A percentile compares a stretch with the other conserved stretches of the same genome.
phyloP scores from a whole-genome alignment of 2,888 invertebrate genomes.

The Hemistola chrysoprasaria region DNA sequence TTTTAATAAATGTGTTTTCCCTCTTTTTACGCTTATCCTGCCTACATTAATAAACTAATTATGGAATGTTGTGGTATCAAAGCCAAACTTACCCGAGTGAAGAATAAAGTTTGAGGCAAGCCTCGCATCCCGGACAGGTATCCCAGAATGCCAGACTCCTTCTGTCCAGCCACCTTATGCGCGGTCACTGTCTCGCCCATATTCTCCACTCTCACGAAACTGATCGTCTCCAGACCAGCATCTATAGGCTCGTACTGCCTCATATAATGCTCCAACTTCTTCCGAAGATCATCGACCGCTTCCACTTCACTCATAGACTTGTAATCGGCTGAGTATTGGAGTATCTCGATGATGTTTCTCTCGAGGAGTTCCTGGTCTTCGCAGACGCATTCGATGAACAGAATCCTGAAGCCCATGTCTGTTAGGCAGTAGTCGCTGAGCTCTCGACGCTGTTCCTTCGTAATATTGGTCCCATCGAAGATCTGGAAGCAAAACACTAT shows the following conservation, averaged over 20 bases:
- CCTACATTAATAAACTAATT: too few species aligned
- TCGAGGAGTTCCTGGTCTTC: slow-evolving; percentile 85
- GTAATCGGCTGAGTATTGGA: slow-evolving; percentile 94
- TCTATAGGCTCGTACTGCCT: slow-evolving; percentile 91
- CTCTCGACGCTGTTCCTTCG: slow-evolving; percentile 89
- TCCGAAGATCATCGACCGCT: slow-evolving; percentile 90
- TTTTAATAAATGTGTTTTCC: too few species aligned
- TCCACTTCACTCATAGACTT: slow-evolving; percentile 88
- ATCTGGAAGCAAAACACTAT: slow-evolving; percentile 82
- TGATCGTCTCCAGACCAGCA: slow-evolving; percentile 79
- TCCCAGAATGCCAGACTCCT: slow-evolving; percentile 92
- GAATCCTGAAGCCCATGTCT: slow-evolving; percentile 90
- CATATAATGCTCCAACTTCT: slow-evolving; percentile 92
- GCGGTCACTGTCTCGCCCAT: slow-evolving; percentile 87
- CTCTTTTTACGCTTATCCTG: too few species aligned
- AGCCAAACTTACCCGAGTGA: slow-evolving; percentile 91
- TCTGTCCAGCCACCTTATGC: slow-evolving; percentile 88
- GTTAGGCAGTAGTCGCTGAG: slow-evolving; percentile 87
- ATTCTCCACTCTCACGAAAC: slow-evolving; percentile 73
- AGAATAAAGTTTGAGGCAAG: slow-evolving; percentile 92
- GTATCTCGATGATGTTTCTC: slow-evolving; percentile 85
- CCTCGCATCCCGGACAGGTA: slow-evolving; percentile 94
- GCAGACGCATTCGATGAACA: slow-evolving; percentile 96
- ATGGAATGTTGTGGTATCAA: too few species aligned
- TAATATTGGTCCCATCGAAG: slow-evolving; percentile 96